Base-by-base conservation (phyloP, 2,888 invertebrate genomes). In the Caenorhabditis drosophilae region DNA sequence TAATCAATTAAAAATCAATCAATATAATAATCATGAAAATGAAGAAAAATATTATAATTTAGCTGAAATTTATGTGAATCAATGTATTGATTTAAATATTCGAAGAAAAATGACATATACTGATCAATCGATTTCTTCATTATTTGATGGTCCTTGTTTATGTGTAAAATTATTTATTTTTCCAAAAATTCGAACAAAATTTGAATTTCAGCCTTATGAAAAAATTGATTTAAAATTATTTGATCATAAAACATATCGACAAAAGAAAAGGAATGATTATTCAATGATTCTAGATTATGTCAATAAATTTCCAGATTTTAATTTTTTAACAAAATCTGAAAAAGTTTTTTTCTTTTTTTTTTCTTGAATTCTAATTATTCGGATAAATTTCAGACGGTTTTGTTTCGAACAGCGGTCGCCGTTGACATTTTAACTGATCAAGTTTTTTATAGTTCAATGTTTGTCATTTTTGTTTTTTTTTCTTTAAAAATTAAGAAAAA, bases 201-300 rank as follows among this genome's bases (percentile, higher is more conserved):
- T n/a, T n/a, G n/a, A n/a, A n/a, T n/a, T n/a, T 23, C 54, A 64
- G 64, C 64, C 64, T 6, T 64, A 54, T 49, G 54, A 55, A 1
- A 46, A 42, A 31, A 31, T 51, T 11, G 58, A 64, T 36, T 23
- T 64, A 31, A 45, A 35, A 23, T 31, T 47, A 11, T 58, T 64
- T 31, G 51, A 58, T 25, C 58, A 58, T 34, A 46, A 51, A 2
- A 51, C 53, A 4, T 64, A 64, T 31, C 54, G 58, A 1, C 41
- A 46, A 15, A 54, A 58, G 22, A 64, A 64, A 36, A 47, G 58
- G 6, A 53, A 58, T 27, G 64, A 64, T 36, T 64, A 64, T 27
- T 54, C 58, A 0, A 64, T 64, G 54, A 58, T 64, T 25, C 31
- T 64, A n/a, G 58, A 64, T 11, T 64, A 64, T 34, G 49, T 64